phyloP scores from a whole-genome alignment of 2,113 vertebrate genomes.

The Poeciliopsis prolifica region DNA sequence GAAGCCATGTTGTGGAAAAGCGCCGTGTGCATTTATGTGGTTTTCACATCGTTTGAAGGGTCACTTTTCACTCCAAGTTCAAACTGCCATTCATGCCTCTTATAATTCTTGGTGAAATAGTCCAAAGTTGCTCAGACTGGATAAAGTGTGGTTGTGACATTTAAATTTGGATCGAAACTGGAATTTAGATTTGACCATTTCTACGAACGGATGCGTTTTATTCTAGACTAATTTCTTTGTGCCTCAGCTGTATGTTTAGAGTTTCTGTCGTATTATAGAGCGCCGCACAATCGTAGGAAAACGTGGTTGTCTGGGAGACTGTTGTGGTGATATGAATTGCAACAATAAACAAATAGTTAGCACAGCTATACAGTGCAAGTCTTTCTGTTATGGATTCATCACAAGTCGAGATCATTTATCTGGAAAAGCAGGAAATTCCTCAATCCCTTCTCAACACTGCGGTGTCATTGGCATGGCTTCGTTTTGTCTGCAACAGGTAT shows the following conservation, averaged over 20 bases:
- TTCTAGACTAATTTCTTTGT: background rate
- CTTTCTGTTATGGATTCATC: too few species aligned
- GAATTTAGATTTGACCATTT: background rate
- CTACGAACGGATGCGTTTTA: background rate
- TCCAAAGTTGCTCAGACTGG: background rate
- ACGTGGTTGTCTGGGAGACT: background rate
- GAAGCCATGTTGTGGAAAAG: too few species aligned
- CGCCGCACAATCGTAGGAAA: background rate
- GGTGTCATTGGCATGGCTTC: background rate
- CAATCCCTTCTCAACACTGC: background rate
- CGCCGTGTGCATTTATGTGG: too few species aligned
- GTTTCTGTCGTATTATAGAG: background rate
- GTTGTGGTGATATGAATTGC: background rate
- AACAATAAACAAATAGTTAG: background rate
- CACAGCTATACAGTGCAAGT: too few species aligned
- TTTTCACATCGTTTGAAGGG: too few species aligned
- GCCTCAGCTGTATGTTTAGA: background rate
- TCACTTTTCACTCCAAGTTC: too few species aligned
- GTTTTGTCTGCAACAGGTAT: too few species aligned
- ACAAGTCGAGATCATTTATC: too few species aligned
- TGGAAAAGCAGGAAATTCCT: too few species aligned
- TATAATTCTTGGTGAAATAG: background rate
- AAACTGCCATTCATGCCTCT: too few species aligned
- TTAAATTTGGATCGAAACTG: background rate
- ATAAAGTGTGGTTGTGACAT: background rate